Evolutionary conservation across 2,888 invertebrate species (phyloP).

Genomic region (Drosophila lutescens): DNA sequence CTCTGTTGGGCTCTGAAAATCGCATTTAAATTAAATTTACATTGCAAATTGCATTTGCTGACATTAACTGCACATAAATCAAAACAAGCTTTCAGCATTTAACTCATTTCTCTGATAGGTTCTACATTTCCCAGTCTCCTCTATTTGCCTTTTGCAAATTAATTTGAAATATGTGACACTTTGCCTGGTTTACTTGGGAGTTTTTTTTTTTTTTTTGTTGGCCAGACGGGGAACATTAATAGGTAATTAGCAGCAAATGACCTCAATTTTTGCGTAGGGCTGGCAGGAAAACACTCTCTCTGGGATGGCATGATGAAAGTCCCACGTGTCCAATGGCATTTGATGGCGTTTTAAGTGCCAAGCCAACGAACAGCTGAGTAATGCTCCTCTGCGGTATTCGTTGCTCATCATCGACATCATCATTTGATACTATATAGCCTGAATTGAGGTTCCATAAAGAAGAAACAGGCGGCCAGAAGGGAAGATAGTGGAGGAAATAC

Average conservation of each 20-base stretch:
- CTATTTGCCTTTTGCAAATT: constrained; percentile 21
- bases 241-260: constrained; percentile 58
- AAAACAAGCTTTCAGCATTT: constrained; percentile 4
- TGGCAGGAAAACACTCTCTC: constrained; percentile 10
- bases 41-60: background rate
- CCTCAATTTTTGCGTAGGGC: constrained; percentile 35
- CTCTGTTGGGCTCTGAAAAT: background rate
- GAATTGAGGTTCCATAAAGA: constrained; percentile 26
- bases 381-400: constrained; percentile 36
- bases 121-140: background rate
- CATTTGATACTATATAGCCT: constrained; percentile 34
- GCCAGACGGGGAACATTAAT: constrained; percentile 44
- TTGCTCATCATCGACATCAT: constrained; percentile 58
- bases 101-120: constrained; percentile 1
- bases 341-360: constrained; percentile 71
- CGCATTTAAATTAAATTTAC: constrained; percentile 1
- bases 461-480: constrained; percentile 8
- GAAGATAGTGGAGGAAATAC: constrained; percentile 43
- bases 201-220: background rate
- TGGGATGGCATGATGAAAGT: constrained; percentile 26
- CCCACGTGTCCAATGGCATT: constrained; percentile 67
- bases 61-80: constrained; percentile 8
- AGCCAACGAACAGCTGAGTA: constrained; percentile 47
- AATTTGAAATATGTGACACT: constrained; percentile 17
- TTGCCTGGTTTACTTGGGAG: constrained; percentile 3